A percentile compares a stretch with the other conserved stretches of the same genome.
phyloP scores from a whole-genome alignment of 2,113 vertebrate species.

The Tauraco erythrolophus region DNA sequence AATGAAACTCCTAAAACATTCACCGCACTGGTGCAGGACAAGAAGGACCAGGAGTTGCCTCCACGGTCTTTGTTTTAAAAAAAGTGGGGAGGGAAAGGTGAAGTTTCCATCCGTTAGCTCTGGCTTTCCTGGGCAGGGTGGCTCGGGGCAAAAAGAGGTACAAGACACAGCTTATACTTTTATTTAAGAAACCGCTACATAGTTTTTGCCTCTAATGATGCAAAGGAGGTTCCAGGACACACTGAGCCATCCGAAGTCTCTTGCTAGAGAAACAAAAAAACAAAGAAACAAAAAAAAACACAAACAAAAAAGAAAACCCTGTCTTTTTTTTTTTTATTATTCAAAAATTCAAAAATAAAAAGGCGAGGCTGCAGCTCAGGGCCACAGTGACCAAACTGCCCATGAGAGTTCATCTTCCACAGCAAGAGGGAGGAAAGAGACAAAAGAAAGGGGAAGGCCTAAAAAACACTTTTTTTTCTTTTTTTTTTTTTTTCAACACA shows the following conservation, averaged over 20 bases:
- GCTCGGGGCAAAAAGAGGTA: constrained; percentile 13
- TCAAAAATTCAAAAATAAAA: background rate
- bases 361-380: background rate
- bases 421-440: background rate
- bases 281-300: background rate
- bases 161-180: constrained; percentile 57
- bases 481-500: background rate
- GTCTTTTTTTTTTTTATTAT: background rate
- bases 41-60: background rate
- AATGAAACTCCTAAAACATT: constrained; percentile 52
- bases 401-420: background rate
- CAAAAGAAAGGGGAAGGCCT: background rate
- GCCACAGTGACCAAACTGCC: background rate
- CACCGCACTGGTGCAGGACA: constrained; percentile 17
- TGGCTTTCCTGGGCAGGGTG: background rate
- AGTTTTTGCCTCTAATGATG: constrained; percentile 39
- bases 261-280: background rate
- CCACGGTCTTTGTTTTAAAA: background rate
- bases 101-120: background rate
- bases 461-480: background rate
- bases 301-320: background rate
- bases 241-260: background rate
- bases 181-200: constrained; percentile 59
- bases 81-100: background rate
- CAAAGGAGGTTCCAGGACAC: constrained; percentile 20